Evolutionary conservation across 2,888 invertebrate species (phyloP), one percentile per base, ranked within the genome.

Genomic region (Ochropleura leucogaster): DNA sequence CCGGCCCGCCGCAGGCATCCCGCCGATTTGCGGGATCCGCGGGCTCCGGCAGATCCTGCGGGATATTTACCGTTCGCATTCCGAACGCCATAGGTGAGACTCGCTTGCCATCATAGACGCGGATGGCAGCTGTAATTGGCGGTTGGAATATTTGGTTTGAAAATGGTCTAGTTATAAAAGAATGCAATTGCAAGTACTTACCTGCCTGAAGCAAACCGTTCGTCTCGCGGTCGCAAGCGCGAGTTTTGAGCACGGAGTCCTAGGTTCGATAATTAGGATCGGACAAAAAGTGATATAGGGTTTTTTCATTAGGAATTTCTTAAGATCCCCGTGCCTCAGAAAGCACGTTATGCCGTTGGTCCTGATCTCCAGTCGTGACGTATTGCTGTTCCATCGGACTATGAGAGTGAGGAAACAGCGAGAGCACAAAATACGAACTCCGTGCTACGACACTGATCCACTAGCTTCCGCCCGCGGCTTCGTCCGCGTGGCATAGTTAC

Each of bases 61-160:
- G 90, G 89, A 88, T 88, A 87, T 89, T 87, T 89, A 90, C 88
- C 84, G 90, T 90, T 87, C 65, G 78, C 78, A 86, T 89, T 89
- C 89, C 84, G 65, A 64, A 79, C 70, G 74, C 74, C 69, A 59
- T 84, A 60, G 74, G 75, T 74, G 82, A 67, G 65, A 76, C 70
- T 66, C 60, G 68, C 71, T 47, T 7, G 59, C 68, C 70, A 69
- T 78, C 72, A 81, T 68, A 60, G 69, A 71, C 74, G 68, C 60
- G 49, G 62, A 74, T 78, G 68, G 80, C 63, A 47, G 55, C 73
- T 72, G 59, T 84, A 75, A 85, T 79, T 79, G 74, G 82, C 68
- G 82, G 85, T 69, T 69, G 68, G 80, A 84, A 73, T 86, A 79
- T 79, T 82, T 73, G 74, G 49, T 72, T 72, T 72, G 12, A 66